Percentiles rank a stretch among this genome's conserved stretches.
Evolutionary conservation across 2,797 vertebrate genomes (phyloP).

Genomic region (Streptopelia turtur): DNA sequence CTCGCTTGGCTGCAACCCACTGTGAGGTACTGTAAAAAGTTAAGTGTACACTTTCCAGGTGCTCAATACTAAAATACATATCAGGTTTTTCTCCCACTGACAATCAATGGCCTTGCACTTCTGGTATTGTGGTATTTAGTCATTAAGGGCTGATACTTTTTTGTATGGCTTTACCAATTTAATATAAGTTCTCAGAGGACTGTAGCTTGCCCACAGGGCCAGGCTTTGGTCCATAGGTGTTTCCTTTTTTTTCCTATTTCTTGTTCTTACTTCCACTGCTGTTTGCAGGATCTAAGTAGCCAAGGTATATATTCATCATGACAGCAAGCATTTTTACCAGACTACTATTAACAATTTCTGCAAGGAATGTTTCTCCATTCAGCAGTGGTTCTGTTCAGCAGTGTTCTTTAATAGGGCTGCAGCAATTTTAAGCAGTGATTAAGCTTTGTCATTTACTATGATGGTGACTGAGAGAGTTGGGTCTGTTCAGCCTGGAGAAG

Average conservation of each 20-base stretch:
- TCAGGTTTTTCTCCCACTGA: background rate
- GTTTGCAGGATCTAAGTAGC: background rate
- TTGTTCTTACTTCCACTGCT: background rate
- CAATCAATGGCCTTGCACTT: background rate
- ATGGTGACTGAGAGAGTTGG: background rate
- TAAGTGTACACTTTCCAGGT: background rate
- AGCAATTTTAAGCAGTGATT: background rate
- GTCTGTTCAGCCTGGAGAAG: too few relatives aligned
- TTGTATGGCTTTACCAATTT: background rate
- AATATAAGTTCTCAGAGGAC: background rate
- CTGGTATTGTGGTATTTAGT: background rate
- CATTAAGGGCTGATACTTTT: background rate
- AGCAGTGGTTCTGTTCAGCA: background rate
- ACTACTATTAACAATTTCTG: background rate
- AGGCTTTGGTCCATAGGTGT: background rate
- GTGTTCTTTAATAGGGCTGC: background rate
- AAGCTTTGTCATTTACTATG: background rate
- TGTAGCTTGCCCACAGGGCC: background rate
- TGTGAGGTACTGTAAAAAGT: background rate
- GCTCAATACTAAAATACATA: fast-evolving
- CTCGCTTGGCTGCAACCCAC: background rate
- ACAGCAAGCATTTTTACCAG: background rate
- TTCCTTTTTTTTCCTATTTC: background rate
- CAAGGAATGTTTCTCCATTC: background rate
- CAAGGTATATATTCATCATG: background rate